phyloP scores from a whole-genome alignment of 2,797 vertebrate species.

The Acipenser transmontanus region DNA sequence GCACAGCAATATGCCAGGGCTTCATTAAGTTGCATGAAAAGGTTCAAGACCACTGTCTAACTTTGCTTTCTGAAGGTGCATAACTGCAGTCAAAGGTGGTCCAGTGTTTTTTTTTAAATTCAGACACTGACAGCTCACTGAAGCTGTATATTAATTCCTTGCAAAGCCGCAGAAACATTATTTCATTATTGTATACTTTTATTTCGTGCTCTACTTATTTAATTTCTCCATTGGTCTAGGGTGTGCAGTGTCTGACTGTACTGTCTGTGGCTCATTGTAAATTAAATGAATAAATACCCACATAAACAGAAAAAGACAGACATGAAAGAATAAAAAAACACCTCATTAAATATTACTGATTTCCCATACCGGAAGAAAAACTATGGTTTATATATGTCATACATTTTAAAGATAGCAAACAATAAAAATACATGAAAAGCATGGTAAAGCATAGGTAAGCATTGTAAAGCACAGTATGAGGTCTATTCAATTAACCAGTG shows the following conservation, averaged over 20 bases:
- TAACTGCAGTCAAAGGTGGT: constrained; percentile 26
- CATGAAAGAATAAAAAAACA: no score
- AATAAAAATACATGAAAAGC: no score
- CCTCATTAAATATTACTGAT: no score
- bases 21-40: constrained; percentile 25
- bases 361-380: no score
- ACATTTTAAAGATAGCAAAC: no score
- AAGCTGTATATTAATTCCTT: constrained; percentile 23
- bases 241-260: background rate
- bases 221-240: no score
- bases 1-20: no score
- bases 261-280: constrained; percentile 7
- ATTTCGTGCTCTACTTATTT: constrained; percentile 70
- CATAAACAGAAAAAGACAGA: no score
- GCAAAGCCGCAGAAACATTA: constrained; percentile 6
- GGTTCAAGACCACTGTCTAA: constrained; percentile 14
- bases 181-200: constrained; percentile 44
- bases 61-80: background rate
- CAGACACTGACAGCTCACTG: constrained; percentile 33
- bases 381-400: no score
- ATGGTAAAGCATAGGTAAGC: no score
- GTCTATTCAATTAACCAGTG: no score
- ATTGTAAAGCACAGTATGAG: no score
- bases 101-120: constrained; percentile 24
- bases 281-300: background rate